phyloP scores from a whole-genome alignment of 1,140 invertebrate species.

The Bombyx mori region ASM3026992v2 NC_085109.1:6958001-6958500 shows the following conservation, averaged over 20 bases:
- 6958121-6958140: conserved; percentile 71
- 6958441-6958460: conserved; percentile 64
- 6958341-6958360: conserved; percentile 74
- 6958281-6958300: conserved; percentile 73
- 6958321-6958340: conserved; percentile 73
- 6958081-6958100: conserved; percentile 63
- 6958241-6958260: conserved; percentile 33
- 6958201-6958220: conserved; percentile 53
- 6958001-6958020: conserved; percentile 72
- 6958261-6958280: conserved; percentile 41
- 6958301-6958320: conserved; percentile 75
- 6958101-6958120: conserved; percentile 72
- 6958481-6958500: conserved; percentile 73
- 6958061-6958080: conserved; percentile 72
- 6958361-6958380: conserved; percentile 54
- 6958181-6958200: conserved; percentile 68
- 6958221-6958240: conserved; percentile 60
- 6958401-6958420: conserved; percentile 43
- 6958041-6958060: conserved; percentile 80
- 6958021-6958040: conserved; percentile 69
- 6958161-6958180: conserved; percentile 70
- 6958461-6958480: conserved; percentile 79
- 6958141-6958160: conserved; percentile 72
- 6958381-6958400: conserved; percentile 37
- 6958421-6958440: conserved; percentile 44